Evolutionary conservation across 2,113 vertebrate genomes (phyloP).

Genomic region (Tamias sibiricus): DNA sequence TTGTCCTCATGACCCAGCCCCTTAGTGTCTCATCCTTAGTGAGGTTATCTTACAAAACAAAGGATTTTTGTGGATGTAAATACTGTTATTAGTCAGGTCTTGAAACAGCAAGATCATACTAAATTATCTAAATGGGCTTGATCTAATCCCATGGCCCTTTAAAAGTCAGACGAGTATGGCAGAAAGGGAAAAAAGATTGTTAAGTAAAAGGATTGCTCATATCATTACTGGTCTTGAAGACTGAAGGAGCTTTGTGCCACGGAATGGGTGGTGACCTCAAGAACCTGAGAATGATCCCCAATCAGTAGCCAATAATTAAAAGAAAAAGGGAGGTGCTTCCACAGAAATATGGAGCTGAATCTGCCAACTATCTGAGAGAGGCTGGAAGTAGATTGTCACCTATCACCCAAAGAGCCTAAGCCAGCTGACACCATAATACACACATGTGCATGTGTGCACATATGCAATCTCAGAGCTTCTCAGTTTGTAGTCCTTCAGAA

Average conservation of each 20-base stretch:
- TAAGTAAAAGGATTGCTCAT: not conserved
- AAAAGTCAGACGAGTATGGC: not conserved
- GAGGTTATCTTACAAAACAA: not conserved
- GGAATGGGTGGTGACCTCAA: no score
- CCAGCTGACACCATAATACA: not conserved
- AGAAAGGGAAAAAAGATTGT: not conserved
- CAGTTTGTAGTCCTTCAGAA: not conserved
- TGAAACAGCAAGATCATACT: not conserved
- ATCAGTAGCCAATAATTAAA: not conserved
- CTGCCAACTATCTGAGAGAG: not conserved
- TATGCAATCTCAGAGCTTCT: not conserved
- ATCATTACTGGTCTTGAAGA: not conserved
- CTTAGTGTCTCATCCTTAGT: not conserved
- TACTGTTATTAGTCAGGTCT: not conserved
- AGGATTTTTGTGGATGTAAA: not conserved
- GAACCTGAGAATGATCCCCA: not conserved
- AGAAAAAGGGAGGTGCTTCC: not conserved
- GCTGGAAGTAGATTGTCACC: not conserved
- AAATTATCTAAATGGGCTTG: not conserved
- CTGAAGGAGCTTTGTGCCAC: not conserved
- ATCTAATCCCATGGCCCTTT: not conserved
- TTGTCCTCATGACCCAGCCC: not conserved
- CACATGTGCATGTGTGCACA: not conserved
- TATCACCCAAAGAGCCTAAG: not conserved
- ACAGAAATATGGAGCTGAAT: not conserved